Evolutionary conservation across 2,888 invertebrate species (phyloP).

Genomic region (Hermodice carunculata): DNA sequence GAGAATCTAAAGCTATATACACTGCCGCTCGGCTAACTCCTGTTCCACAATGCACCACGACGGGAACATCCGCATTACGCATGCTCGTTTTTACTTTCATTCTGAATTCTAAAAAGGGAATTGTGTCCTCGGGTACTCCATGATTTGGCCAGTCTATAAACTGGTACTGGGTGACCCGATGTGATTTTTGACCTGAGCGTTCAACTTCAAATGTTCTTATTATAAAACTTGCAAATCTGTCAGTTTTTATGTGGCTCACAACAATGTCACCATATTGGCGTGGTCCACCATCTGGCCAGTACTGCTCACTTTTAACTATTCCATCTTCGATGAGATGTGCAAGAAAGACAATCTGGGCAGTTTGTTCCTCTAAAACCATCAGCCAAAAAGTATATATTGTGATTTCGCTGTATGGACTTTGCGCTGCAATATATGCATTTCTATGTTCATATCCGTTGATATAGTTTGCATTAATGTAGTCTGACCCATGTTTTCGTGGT

Average conservation of each 20-base stretch:
- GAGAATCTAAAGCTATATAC: conserved; percentile 66
- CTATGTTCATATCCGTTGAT: conserved; percentile 63
- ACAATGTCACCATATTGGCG: conserved; percentile 88
- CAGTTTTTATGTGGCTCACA: conserved; percentile 88
- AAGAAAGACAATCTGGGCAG: conserved; percentile 71
- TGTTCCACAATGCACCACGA: conserved; percentile 68
- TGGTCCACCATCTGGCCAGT: conserved; percentile 81
- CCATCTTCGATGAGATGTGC: conserved; percentile 71
- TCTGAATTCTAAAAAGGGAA: conserved; percentile 64
- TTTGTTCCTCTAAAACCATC: conserved; percentile 71
- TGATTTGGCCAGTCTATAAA: conserved; percentile 67
- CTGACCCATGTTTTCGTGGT: conserved; percentile 40
- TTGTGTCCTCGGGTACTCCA: conserved; percentile 60
- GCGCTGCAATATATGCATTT: conserved; percentile 72
- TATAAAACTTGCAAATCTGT: conserved; percentile 93
- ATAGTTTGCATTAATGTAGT: conserved; percentile 64
- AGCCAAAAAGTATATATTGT: conserved; percentile 71
- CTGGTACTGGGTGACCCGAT: conserved; percentile 53
- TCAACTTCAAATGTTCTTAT: conserved; percentile 49
- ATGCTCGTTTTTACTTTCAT: conserved; percentile 31
- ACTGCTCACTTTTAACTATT: conserved; percentile 86
- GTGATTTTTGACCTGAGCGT: conserved; percentile 21
- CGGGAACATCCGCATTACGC: conserved; percentile 38
- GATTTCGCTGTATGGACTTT: conserved; percentile 69
- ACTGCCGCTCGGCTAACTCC: conserved; percentile 65